These are phyloP conservation scores for Arizona elegans DNA, from an alignment of 2,113 vertebrate genomes.

Conservation along the genomic window DNA sequence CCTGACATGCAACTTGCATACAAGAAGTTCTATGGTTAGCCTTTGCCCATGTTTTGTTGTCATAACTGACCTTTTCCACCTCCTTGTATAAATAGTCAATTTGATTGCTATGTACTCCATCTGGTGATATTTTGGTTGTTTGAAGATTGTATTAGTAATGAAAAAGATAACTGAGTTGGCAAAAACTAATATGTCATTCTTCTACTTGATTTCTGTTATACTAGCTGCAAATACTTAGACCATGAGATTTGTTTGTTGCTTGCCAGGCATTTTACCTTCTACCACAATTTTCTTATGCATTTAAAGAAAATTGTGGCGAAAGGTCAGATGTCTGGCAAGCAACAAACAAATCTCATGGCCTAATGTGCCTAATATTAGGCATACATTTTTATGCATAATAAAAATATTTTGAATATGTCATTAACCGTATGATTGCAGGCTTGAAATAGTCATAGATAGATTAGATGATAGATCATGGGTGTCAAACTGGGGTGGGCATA, in stretches of 20 bases:
- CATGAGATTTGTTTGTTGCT: neutral
- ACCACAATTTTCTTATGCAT: neutral
- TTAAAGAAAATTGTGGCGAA: neutral
- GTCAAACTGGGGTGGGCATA: too few relatives aligned
- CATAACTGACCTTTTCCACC: neutral
- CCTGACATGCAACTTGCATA: neutral
- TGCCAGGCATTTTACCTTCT: neutral
- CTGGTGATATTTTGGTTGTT: neutral
- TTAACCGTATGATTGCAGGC: neutral
- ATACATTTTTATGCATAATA: neutral
- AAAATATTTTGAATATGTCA: neutral
- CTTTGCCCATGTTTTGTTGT: neutral
- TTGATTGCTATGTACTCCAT: neutral
- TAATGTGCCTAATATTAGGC: neutral
- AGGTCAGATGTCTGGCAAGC: neutral
- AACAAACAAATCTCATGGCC: neutral
- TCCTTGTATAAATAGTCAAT: neutral
- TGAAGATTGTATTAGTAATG: neutral
- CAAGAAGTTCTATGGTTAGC: neutral
- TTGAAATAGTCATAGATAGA: neutral
- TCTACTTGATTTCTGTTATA: neutral
- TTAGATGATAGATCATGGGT: neutral
- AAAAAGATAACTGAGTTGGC: neutral
- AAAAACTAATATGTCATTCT: neutral
- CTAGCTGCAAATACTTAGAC: neutral